These are phyloP conservation scores for Nemapogon koenigi DNA, from an alignment of 2,888 invertebrate species.

Conservation along the genomic window DNA sequence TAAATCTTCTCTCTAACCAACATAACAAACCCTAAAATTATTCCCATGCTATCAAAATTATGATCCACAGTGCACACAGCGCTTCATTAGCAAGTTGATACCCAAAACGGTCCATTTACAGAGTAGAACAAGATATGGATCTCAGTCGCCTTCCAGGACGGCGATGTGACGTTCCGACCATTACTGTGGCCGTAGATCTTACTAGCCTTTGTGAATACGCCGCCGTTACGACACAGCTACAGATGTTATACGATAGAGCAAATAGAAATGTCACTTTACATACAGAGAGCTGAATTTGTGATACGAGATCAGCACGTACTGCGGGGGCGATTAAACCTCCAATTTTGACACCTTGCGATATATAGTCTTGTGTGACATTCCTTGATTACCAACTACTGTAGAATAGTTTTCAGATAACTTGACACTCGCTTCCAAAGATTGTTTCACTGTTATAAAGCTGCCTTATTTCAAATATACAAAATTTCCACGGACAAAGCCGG, in stretches of 20 bases:
- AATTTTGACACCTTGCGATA: conserved; percentile 25
- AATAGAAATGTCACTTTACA: conserved; percentile 61
- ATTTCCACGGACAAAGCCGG: no score
- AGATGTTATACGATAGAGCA: conserved; percentile 54
- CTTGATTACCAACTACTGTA: no score
- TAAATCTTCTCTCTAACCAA: no score
- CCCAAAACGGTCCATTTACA: conserved; percentile 60
- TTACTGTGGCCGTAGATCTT: conserved; percentile 54
- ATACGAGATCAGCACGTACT: conserved; percentile 39
- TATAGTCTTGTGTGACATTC: no score
- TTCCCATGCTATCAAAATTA: conserved; percentile 1
- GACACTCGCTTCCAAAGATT: no score
- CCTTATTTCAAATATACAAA: no score
- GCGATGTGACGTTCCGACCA: conserved; percentile 55
- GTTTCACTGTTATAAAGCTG: no score
- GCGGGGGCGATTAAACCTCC: conserved; percentile 37
- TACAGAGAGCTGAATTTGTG: conserved; percentile 37
- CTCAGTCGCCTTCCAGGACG: conserved; percentile 43
- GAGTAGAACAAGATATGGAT: conserved; percentile 54
- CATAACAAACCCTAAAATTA: conserved; percentile 3
- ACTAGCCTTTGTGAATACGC: conserved; percentile 49
- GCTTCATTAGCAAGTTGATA: conserved; percentile 62
- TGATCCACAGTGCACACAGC: conserved; percentile 36
- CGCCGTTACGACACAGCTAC: conserved; percentile 54
- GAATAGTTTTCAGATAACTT: no score